phyloP scores from a whole-genome alignment of 2,888 invertebrate species.

The Drosophila melanosoma region DNA sequence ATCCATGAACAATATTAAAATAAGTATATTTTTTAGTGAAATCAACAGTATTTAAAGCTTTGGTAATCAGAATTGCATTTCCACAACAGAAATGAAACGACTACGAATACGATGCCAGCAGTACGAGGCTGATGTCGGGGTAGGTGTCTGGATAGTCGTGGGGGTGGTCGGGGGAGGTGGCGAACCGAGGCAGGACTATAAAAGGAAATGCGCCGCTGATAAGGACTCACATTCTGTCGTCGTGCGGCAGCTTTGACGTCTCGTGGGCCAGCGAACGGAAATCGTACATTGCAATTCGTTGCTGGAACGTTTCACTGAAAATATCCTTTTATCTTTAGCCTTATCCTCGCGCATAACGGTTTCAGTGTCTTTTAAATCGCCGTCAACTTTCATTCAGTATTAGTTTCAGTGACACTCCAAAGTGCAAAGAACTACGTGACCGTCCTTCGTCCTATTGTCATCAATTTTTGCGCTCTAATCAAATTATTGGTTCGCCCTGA shows the following conservation, averaged over 20 bases:
- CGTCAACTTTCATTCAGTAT: constrained; percentile 5
- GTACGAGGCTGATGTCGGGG: constrained; percentile 6
- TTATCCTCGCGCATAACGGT: constrained; percentile 56
- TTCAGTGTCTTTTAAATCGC: constrained; percentile 49
- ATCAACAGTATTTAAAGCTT: background rate
- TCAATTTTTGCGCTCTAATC: constrained; percentile 60
- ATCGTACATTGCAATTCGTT: constrained; percentile 27
- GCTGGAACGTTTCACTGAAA: constrained; percentile 19
- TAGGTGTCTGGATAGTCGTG: background rate
- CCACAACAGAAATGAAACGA: background rate
- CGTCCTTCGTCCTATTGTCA: constrained; percentile 15
- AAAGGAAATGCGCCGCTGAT: constrained; percentile 83
- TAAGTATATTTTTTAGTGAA: background rate
- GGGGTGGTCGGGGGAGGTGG: constrained; percentile 11
- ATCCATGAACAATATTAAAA: background rate
- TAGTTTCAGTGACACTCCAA: constrained; percentile 31
- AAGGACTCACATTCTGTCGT: constrained; percentile 82
- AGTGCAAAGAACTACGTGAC: constrained; percentile 33
- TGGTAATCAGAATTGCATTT: background rate
- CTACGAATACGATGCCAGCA: constrained; percentile 2
- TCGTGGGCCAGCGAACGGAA: constrained; percentile 60
- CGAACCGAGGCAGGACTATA: constrained; percentile 70
- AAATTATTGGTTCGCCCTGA: constrained; percentile 63
- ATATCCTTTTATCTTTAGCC: constrained; percentile 9
- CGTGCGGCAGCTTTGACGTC: constrained; percentile 77